Evolutionary conservation across 2,888 invertebrate genomes (phyloP).

Genomic region (Drosophila mulleri): DNA sequence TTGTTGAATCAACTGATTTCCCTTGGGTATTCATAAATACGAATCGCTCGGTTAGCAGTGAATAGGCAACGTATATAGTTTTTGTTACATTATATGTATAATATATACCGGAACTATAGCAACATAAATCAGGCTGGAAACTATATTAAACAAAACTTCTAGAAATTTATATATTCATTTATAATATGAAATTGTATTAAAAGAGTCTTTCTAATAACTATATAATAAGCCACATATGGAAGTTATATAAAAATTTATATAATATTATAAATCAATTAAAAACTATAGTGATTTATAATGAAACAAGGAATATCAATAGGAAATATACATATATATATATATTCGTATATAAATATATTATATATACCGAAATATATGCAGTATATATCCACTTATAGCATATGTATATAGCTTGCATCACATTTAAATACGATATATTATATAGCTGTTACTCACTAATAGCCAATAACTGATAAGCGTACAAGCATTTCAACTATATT

Average conservation of each 20-base stretch:
- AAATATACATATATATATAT: neutral
- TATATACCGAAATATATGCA: neutral
- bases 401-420: neutral
- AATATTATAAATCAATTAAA: neutral
- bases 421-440: neutral
- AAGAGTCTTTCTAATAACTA: too few species aligned
- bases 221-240: neutral
- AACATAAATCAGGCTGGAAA: too few species aligned
- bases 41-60: too few species aligned
- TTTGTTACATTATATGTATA: too few species aligned
- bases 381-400: neutral
- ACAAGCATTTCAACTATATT: neutral
- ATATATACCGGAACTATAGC: too few species aligned
- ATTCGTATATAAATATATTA: neutral
- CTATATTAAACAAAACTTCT: neutral
- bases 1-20: neutral
- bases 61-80: too few species aligned
- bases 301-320: neutral
- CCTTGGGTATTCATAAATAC: too few species aligned
- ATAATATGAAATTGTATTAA: too few species aligned
- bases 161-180: neutral
- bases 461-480: neutral
- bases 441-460: neutral
- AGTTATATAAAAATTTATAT: neutral
- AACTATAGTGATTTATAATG: neutral